These are phyloP conservation scores for Perognathus longimembris DNA, from an alignment of 2,113 vertebrate genomes.

Conservation along the genomic window DNA sequence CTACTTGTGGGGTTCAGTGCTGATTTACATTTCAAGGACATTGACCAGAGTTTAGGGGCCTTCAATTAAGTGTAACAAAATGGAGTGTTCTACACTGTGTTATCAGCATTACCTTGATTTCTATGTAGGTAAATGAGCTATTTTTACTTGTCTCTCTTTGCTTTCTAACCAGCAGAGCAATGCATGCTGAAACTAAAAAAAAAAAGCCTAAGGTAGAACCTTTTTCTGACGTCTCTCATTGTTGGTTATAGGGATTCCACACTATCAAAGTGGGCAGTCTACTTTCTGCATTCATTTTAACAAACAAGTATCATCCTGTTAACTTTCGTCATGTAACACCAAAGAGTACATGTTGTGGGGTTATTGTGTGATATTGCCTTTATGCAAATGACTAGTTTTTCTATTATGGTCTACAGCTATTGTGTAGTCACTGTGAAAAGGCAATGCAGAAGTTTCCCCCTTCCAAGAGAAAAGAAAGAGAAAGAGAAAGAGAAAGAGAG, in stretches of 20 bases:
- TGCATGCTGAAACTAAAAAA: constrained; percentile 6
- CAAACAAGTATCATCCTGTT: constrained; percentile 44
- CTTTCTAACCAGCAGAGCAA: constrained; percentile 49
- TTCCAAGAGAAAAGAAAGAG: background rate
- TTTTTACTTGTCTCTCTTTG: background rate
- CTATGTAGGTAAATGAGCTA: constrained; percentile 13
- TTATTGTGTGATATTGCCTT: background rate
- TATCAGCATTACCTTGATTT: constrained; percentile 48
- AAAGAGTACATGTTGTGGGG: constrained; percentile 43
- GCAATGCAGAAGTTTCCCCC: background rate
- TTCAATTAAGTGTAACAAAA: constrained; percentile 48
- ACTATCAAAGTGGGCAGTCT: constrained; percentile 23
- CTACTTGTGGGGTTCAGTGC: background rate
- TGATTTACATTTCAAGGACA: constrained; percentile 45
- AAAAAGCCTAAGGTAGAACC: background rate
- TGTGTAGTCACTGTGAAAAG: constrained; percentile 15
- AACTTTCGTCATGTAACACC: constrained; percentile 47
- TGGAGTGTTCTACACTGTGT: background rate
- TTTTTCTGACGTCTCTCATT: background rate
- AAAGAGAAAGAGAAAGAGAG: no score
- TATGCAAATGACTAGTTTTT: constrained; percentile 43
- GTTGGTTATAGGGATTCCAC: background rate
- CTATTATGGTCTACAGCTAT: constrained; percentile 32
- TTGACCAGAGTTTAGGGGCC: background rate
- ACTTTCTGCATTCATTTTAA: constrained; percentile 23